Conservation (phyloP, 2,888 invertebrate species). For the Salticus scenicus region DNA sequence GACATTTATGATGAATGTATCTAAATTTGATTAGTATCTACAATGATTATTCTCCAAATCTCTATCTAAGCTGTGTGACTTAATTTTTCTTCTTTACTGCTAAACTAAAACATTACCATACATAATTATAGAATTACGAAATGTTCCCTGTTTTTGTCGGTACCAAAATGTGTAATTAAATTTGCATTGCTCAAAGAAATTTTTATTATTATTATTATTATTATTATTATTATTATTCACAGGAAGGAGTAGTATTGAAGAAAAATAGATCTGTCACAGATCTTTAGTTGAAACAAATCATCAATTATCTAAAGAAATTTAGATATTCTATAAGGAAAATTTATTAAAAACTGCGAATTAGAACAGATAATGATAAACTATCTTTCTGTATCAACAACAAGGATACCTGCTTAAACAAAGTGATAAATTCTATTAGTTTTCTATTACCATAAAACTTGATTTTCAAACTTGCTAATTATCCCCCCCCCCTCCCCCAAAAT, state of each 20-base stretch:
- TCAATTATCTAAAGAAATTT: neutral
- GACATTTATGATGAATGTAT: neutral
- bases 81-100: neutral
- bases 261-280: neutral
- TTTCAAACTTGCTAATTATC: too few species aligned
- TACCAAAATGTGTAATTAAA: neutral
- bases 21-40: neutral
- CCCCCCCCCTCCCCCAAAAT: too few species aligned
- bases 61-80: neutral
- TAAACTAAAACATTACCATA: neutral
- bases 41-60: neutral
- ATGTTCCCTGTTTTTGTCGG: too few species aligned
- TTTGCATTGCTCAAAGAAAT: neutral
- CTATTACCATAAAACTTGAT: too few species aligned
- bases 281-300: neutral
- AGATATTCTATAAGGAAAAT: too few species aligned
- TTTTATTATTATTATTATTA: neutral
- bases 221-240: too few species aligned
- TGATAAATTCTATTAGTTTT: too few species aligned
- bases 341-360: too few species aligned
- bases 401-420: too few species aligned
- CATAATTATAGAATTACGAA: neutral
- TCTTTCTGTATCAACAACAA: too few species aligned
- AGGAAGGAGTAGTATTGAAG: neutral
- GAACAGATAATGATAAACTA: too few species aligned